Evolutionary conservation across 2,113 vertebrate species (phyloP).

Genomic region (Anseranas semipalmata): DNA sequence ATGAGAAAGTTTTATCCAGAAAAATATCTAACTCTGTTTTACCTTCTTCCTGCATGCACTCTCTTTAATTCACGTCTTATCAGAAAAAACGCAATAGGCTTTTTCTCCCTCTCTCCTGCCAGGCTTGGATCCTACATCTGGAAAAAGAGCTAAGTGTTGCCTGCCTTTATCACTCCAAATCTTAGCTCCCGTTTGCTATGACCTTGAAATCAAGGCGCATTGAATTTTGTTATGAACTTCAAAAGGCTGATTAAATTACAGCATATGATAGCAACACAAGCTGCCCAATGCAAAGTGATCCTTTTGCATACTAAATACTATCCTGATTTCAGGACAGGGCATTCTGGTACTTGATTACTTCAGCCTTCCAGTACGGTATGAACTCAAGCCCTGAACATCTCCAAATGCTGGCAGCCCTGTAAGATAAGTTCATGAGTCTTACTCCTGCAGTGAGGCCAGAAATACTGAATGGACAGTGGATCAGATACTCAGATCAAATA

Average conservation of each 20-base stretch:
- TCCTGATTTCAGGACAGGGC: rapidly evolving
- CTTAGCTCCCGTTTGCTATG: neutral
- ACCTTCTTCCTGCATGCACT: neutral
- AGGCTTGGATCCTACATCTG: neutral
- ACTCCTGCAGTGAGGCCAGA: neutral
- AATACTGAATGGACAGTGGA: neutral
- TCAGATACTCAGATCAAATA: neutral
- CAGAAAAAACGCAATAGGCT: neutral
- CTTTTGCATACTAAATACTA: neutral
- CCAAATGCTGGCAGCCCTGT: neutral
- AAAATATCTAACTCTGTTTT: neutral
- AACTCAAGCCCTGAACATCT: neutral
- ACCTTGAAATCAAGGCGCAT: neutral
- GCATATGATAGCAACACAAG: neutral
- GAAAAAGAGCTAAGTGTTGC: neutral
- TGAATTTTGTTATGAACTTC: neutral
- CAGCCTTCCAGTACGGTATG: neutral
- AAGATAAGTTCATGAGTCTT: neutral
- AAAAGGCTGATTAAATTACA: neutral
- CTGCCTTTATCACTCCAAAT: neutral
- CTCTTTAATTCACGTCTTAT: neutral
- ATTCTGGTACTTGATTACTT: neutral
- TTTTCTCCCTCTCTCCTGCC: neutral
- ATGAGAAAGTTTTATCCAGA: neutral
- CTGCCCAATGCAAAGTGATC: neutral